Base-by-base conservation (phyloP, 2,113 vertebrate genomes). In the Halcyon malimbica region DNA sequence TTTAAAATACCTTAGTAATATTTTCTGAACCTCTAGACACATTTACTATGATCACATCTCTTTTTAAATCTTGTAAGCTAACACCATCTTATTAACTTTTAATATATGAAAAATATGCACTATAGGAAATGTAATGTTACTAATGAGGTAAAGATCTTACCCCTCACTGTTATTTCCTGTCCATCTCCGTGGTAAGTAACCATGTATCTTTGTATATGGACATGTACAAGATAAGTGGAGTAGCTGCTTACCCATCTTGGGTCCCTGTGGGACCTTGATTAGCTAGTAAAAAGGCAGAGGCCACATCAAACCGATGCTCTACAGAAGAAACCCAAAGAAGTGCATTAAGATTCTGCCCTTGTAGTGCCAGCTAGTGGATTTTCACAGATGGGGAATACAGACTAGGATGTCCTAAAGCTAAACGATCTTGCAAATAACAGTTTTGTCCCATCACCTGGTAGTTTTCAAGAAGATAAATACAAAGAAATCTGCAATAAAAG, bases 81-180 rank as follows among this genome's bases (percentile, higher is more conserved):
- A 95, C 74, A 62, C 53, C 42, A 21, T 56, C 95, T 95, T 96
- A 95, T 96, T 96, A 96, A 96, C 94, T 95, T 96, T 96, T 96
- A 96, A 97, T 96, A 94, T 86, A 91, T 71, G 86, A 96, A 94
- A 93, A 96, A 93, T 92, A 95, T 18, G 69, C 86, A 57, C 94
- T 92, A 90, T 91, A 95, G 85, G 88, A 96, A 96, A 96, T 68
- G 76, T 41, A 90, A 84, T 76, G 80, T 91, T 82, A 79, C 57
- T 94, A 96, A 97, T 94, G 96, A 96, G 85, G 80, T 87, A 94
- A 89, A 93, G 88, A 82, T 95, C 88, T 96, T 90, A 37, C 83
- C 71, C 64, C 56, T 83, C 80, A 25, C 69, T 87, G 92, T 94
- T 97, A 93, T 95, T 97, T 97, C 96, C 96, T 94, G 89, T 87